Base-by-base conservation (phyloP, 2,888 invertebrate genomes). In the Macaria notata region DNA sequence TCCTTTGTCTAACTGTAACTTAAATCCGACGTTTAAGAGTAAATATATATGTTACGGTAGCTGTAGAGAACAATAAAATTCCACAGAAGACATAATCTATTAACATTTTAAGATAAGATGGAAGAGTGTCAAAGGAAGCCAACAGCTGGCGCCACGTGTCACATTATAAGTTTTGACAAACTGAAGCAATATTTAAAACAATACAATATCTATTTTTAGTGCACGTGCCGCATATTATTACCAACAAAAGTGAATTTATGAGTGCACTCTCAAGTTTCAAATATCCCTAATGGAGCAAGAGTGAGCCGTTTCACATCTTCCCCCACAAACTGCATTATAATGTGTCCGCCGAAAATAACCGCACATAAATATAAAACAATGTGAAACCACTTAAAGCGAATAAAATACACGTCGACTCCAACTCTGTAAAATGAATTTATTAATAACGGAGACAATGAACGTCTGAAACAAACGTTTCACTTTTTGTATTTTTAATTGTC, bases 301-400 rank as follows among this genome's bases (percentile, higher is more conserved):
- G 86, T 88, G 87, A 86, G 85, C 82, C 86, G 83, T 87, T 84
- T 84, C 81, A 87, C 88, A 84, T 88, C 84, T 88, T 84, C 90
- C 91, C 91, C 89, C 86, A 88, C 90, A 88, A 89, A 88, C 88
- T 86, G 88, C 88, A 87, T 89, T 88, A 91, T 90, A 88, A 91
- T 87, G 91, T 88, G 84, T 81, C 80, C 75, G 83, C 84, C 88
- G 78, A 89, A 91, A 91, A 91, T 91, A 91, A 87, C 88, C 86
- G 79, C 88, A 89, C 90, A 91, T 91, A 90, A 91, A 91, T 90
- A 90, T 87, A 89, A 91, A 90, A 89, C 89, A 91, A 91, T 90
- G 91, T 91, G 89, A 90, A 89, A 90, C 91, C 91, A 91, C 91
- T 91, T 91, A 91, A 89, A 91, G 90, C 88, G 90, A 90, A 91